These are phyloP conservation scores for Mallotus villosus DNA, from an alignment of 2,797 vertebrate species.

Conservation along the genomic window DNA sequence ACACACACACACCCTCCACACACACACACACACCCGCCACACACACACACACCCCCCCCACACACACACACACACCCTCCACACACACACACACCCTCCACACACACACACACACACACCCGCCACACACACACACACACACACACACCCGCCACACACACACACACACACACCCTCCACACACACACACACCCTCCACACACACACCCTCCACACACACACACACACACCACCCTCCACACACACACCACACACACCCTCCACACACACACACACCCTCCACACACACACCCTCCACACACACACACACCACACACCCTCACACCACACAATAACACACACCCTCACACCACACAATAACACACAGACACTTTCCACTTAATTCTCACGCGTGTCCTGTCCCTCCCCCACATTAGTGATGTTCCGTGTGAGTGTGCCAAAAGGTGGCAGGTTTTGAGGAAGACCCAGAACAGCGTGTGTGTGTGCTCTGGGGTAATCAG, in stretches of 20 bases:
- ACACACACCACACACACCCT: not conserved
- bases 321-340: not conserved
- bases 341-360: not conserved
- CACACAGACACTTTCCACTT: not conserved
- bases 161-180: not conserved
- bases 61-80: not conserved
- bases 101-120: not conserved
- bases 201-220: not conserved
- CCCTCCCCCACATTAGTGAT: not conserved
- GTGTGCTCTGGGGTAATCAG: constrained; percentile 2
- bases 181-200: too few species aligned
- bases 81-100: not conserved
- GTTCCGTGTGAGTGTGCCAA: not conserved
- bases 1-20: not conserved
- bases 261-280: too few species aligned
- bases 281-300: not conserved
- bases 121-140: not conserved
- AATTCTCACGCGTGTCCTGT: not conserved
- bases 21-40: not conserved
- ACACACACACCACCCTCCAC: too few species aligned
- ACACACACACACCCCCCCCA: not conserved
- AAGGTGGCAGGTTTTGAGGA: not conserved
- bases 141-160: not conserved
- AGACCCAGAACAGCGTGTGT: not conserved
- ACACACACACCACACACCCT: too few species aligned